A percentile compares a stretch with the other conserved stretches of the same genome.
These are phyloP conservation scores for Micromys minutus DNA, from an alignment of 2,113 vertebrate genomes.

Conservation along the genomic window DNA sequence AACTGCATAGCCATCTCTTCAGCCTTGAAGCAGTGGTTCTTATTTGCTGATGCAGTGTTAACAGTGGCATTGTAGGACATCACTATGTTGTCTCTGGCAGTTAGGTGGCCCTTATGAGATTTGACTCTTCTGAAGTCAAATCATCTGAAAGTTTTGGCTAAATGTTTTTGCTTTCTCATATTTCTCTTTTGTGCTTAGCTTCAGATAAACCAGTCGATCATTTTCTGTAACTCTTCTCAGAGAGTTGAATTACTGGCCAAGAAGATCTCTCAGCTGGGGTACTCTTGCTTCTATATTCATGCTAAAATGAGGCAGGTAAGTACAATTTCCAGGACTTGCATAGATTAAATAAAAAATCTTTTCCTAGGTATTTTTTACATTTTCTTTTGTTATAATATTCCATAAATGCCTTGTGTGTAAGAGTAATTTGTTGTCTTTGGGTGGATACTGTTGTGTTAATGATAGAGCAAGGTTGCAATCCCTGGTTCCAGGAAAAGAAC, in stretches of 20 bases:
- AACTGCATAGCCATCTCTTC: neutral
- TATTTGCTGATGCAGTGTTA: neutral
- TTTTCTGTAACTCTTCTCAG: constrained; percentile 99
- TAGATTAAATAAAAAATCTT: neutral
- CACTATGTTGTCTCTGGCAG: neutral
- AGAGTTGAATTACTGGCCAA: constrained; percentile 98
- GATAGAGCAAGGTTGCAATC: neutral
- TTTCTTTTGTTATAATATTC: neutral
- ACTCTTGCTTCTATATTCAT: constrained; percentile 99
- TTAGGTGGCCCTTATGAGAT: neutral
- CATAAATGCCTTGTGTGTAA: neutral
- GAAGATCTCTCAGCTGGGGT: constrained; percentile 99
- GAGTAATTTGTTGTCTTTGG: too few species aligned
- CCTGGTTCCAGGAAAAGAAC: neutral
- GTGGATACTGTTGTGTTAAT: neutral
- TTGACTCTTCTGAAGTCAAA: neutral
- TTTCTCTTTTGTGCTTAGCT: constrained; percentile 85
- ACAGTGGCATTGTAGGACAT: neutral
- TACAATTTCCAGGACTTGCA: constrained; percentile 44
- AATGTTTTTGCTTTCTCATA: neutral
- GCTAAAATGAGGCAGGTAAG: constrained; percentile 99
- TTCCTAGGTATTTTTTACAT: neutral
- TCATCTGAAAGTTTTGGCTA: constrained; percentile 21
- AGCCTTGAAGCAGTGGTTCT: neutral
- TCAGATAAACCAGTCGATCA: constrained; percentile 99